Base-by-base conservation (phyloP, 2,888 invertebrate genomes). In the Drosophila bunnanda region DNA sequence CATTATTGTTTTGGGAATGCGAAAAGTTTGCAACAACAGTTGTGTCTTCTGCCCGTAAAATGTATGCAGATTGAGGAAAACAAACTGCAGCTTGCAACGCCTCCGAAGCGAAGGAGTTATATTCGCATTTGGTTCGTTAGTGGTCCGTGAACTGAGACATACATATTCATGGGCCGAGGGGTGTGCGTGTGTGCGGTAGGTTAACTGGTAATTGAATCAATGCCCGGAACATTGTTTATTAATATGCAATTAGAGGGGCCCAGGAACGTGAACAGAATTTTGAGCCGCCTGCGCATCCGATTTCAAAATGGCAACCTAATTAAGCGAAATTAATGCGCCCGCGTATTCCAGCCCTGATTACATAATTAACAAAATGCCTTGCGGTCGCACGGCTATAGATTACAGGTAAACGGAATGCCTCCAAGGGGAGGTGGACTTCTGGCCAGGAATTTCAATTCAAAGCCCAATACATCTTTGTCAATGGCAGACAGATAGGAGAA, bases 31-130 rank as follows among this genome's bases (percentile, higher is more conserved):
- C 5, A 44, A 15, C 15, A 22, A 38, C 17, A 71, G 39, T 58
- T 48, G 66, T 25, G 62, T 28, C 34, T 20, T 15, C 10, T 15
- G 17, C 9, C 1, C 43, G 64, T 56, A 41, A 79, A 80, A 79
- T 72, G 78, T 68, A 83, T 86, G 83, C 70, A 83, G 71, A 83
- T 86, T 87, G 67, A 56, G 39, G 69, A 15, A 30, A 39, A 12
- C 34, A 41, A 56, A 25, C 34, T 22, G 48, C 56, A 67, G 38
- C 50, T 32, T 36, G 43, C n/a, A 46, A 53, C 36, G 53, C 25
- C 53, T 41, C n/a, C 32, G 6, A 28, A n/a, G n/a, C 12, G 7
- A 48, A 53, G 68, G 50, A 62, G 46, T 69, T 76, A 28, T 55
- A 28, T 54, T 54, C 44, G 57, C 65, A 62, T 67, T 72, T 46